Percentiles rank a stretch among this genome's conserved stretches.
phyloP scores from a whole-genome alignment of 92 coral and sea anemone species.

The Micromussa lordhowensis region DNA sequence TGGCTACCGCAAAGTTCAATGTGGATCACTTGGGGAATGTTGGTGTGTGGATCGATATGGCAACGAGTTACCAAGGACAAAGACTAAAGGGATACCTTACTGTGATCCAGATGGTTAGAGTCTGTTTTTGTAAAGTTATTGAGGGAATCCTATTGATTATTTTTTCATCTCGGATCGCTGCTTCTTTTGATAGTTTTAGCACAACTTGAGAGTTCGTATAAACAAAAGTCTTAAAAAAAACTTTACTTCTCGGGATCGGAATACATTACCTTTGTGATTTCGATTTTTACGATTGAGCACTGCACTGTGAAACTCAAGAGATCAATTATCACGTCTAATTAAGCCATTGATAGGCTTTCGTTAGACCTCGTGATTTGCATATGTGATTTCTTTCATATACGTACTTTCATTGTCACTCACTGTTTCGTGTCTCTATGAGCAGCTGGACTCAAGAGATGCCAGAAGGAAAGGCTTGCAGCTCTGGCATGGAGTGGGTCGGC shows the following conservation, averaged over 20 bases:
- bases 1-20: slow-evolving; percentile 75
- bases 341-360: too few species aligned
- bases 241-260: too few species aligned
- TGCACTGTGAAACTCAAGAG: too few species aligned
- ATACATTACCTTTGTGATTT: too few species aligned
- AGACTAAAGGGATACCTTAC: slow-evolving; percentile 69
- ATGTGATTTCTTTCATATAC: not conserved
- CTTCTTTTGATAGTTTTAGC: not conserved
- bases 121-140: not conserved
- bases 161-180: not conserved
- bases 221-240: too few species aligned
- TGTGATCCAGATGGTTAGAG: slow-evolving; percentile 62
- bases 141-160: not conserved
- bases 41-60: slow-evolving; percentile 96
- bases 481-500: slow-evolving; percentile 82
- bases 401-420: not conserved
- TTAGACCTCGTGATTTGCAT: too few species aligned
- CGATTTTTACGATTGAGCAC: too few species aligned
- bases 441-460: slow-evolving; percentile 82
- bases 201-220: too few species aligned
- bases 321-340: too few species aligned
- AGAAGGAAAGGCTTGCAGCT: slow-evolving; percentile 75
- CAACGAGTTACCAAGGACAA: slow-evolving; percentile 86
- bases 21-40: slow-evolving; percentile 84
- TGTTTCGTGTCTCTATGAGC: not conserved